A percentile compares a stretch with the other conserved stretches of the same genome.
Evolutionary conservation across 2,888 invertebrate genomes (phyloP).

Genomic region (Cyrtodaria siliqua): DNA sequence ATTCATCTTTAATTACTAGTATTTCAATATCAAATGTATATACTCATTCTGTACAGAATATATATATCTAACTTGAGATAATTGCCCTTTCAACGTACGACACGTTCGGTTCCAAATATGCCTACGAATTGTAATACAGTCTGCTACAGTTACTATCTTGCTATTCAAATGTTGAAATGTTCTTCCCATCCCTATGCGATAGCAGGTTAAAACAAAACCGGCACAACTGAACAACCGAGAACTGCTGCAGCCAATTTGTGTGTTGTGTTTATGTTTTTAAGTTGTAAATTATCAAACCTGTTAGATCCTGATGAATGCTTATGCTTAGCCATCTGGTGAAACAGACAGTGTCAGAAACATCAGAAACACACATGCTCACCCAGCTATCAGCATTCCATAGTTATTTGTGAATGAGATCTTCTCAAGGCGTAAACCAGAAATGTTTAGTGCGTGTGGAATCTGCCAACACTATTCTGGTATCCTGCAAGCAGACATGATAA

Average conservation of each 20-base stretch:
- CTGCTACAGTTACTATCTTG: no score
- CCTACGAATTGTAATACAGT: no score
- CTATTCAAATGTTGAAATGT: no score
- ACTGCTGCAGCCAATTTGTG: neutral
- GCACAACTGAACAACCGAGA: no score
- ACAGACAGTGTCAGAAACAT: neutral
- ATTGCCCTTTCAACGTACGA: no score
- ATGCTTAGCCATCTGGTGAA: neutral
- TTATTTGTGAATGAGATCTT: neutral
- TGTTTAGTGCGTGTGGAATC: neutral
- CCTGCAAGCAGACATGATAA: neutral
- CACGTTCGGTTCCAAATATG: no score
- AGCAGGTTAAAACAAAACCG: no score
- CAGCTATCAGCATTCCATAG: neutral
- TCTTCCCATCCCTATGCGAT: no score
- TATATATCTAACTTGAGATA: no score
- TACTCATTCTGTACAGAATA: no score
- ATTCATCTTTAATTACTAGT: no score
- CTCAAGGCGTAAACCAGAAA: neutral
- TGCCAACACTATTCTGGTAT: constrained; percentile 1
- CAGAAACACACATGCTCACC: neutral
- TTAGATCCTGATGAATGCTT: neutral
- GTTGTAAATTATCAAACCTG: constrained; percentile 5
- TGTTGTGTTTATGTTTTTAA: constrained; percentile 5
- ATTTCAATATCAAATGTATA: no score